Base-by-base conservation (phyloP, 2,888 invertebrate genomes). In the Agrotis ipsilon region DNA sequence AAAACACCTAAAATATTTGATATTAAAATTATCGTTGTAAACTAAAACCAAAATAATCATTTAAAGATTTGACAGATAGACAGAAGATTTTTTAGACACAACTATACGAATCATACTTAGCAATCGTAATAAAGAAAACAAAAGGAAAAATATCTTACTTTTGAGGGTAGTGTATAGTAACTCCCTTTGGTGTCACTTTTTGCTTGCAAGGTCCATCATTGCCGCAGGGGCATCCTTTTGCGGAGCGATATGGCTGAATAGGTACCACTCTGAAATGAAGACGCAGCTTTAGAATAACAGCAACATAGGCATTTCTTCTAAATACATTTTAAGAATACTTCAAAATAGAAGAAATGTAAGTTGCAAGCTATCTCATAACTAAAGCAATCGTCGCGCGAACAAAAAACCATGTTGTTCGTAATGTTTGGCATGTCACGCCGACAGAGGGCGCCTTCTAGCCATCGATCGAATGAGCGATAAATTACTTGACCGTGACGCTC, bases 131-230 rank as follows among this genome's bases (percentile, higher is more conserved):
- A 46, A 1, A 18, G 2, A 52, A 32, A 21, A 39, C 2, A 9
- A 21, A 54, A 16, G 2, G 13, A 39, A 45, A 68, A 66, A 64
- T 24, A 4, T 80, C 92, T 90, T 83, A 94, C 94, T 94, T 94
- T 78, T 94, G 92, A 3, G 95, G 95, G 65, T 95, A 95, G 75
- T 95, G 95, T 85, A 95, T 92, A 11, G 92, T 93, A 5, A 94
- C 94, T 55, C 94, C 95, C 54, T 87, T 90, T 0, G 95, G 94
- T 1, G 95, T 94, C 16, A 94, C 85, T 70, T 89, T 94, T 81
- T 94, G 92, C 58, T 94, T 94, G 75, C 95, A 95, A 2, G 92
- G 92, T 0, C 90, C 89, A 19, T 81, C 86, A 75, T 90, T 94
- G 0, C 95, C 95, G 57, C 95, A 95, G 0, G 90, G 92, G 63